Base-by-base conservation (phyloP, 1,140 invertebrate species). In the Saccostrea echinata region DNA sequence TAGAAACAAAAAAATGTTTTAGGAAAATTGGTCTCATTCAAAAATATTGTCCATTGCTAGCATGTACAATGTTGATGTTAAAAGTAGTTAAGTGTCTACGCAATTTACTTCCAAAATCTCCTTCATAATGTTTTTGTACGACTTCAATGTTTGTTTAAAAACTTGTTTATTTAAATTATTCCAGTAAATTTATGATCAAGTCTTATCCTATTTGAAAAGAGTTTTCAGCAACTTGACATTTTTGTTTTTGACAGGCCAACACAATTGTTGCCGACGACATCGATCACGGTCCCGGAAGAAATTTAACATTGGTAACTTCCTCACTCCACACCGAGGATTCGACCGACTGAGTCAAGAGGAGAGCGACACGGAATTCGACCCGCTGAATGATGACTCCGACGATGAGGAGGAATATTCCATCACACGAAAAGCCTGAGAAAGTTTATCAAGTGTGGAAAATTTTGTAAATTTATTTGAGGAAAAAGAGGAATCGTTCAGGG, bases 291-390 rank as follows among this genome's bases (percentile, higher is more conserved):
- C 86, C 68, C 52, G 88, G 76, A 89, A 90, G 71, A 90, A 89
- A 82, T 90, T 88, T 85, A 89, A 88, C 88, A 87, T 92, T 86
- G 90, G 90, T 88, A 90, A 91, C 85, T 88, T 89, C 86, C 88
- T 91, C 83, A 91, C 76, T 76, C 88, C 91, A 53, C 92, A 92
- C 88, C 88, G 89, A 85, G 92, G 92, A 81, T 92, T 92, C 84
- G 90, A 92, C 84, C 83, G 88, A 64, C 71, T 92, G 64, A 92
- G 90, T 86, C 91, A 88, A 35, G 92, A 92, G 57, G 92, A 91
- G 55, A 91, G 91, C 85, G 92, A 92, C 61, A 90, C 90, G 52
- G 92, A 92, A 64, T 84, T 89, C 76, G 92, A 92, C 68, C 89
- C 90, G n/a, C 71, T 91, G 2, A 89, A 89, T 76, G 90, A 90